phyloP scores from a whole-genome alignment of 2,113 vertebrate species.

The Rhinolophus ferrumequinum region DNA sequence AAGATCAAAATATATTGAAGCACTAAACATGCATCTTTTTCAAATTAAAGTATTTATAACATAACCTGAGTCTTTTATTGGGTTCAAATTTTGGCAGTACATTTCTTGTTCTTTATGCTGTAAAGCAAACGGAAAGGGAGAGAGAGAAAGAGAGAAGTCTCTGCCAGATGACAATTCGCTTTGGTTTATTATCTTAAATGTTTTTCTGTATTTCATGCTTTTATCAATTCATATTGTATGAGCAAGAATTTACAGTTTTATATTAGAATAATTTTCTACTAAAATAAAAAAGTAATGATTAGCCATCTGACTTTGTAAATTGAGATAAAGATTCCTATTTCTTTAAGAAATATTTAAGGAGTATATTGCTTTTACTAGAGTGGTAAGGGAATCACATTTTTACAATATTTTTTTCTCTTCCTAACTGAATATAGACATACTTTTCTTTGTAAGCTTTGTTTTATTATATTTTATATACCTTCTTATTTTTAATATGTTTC shows the following conservation, averaged over 20 bases:
- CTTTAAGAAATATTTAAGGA: not conserved
- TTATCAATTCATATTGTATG: not conserved
- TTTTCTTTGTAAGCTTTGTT: not conserved
- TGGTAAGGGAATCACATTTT: not conserved
- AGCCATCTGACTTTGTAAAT: not conserved
- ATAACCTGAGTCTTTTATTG: not conserved
- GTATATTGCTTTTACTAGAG: not conserved
- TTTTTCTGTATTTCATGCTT: not conserved
- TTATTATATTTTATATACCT: not conserved
- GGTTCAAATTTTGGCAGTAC: slow-evolving; percentile 15
- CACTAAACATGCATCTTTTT: not conserved
- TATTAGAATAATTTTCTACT: not conserved
- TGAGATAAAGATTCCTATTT: not conserved
- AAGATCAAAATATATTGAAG: not conserved
- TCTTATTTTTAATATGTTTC: not conserved
- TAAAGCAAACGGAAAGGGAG: not conserved
- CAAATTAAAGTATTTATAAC: not conserved
- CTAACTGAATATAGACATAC: not conserved
- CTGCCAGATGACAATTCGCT: not conserved
- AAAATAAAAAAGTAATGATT: not conserved
- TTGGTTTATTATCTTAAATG: not conserved
- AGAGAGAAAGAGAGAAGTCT: not conserved
- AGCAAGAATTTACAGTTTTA: not conserved
- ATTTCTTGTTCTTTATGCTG: not conserved
- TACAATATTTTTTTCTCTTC: not conserved